Evolutionary conservation across 2,888 invertebrate genomes (phyloP).

Genomic region (Epiblema foenella): DNA sequence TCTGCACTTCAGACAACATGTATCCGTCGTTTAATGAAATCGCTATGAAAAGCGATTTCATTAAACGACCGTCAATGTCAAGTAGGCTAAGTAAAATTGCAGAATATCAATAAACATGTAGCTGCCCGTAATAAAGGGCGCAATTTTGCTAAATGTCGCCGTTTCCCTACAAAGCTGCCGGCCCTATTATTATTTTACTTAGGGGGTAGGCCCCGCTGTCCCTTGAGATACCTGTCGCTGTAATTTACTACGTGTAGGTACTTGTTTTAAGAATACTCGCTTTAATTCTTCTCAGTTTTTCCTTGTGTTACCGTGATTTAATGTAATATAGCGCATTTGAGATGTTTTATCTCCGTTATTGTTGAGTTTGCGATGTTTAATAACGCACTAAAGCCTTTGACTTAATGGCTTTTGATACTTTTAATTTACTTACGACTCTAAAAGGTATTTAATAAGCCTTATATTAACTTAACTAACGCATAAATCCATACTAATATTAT

Average conservation of each 20-base stretch:
- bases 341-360: constrained; percentile 55
- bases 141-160: constrained; percentile 66
- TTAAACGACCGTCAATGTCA: constrained; percentile 8
- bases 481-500: too few relatives aligned
- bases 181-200: constrained; percentile 80
- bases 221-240: constrained; percentile 78
- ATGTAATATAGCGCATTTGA: constrained; percentile 60
- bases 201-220: constrained; percentile 69
- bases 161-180: constrained; percentile 65
- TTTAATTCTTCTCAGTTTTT: constrained; percentile 60
- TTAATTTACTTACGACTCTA: neutral
- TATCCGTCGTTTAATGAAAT: too few relatives aligned
- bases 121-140: constrained; percentile 58
- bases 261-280: constrained; percentile 49
- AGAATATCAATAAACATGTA: constrained; percentile 59
- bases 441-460: neutral
- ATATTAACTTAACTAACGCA: neutral
- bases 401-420: constrained; percentile 32
- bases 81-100: constrained; percentile 33
- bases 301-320: constrained; percentile 67
- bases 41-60: neutral
- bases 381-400: constrained; percentile 23
- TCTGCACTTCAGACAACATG: neutral
- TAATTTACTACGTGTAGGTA: constrained; percentile 70
- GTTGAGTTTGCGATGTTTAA: constrained; percentile 43